These are phyloP conservation scores for Acleris sparsana DNA, from an alignment of 2,888 invertebrate species.

Conservation along the genomic window DNA sequence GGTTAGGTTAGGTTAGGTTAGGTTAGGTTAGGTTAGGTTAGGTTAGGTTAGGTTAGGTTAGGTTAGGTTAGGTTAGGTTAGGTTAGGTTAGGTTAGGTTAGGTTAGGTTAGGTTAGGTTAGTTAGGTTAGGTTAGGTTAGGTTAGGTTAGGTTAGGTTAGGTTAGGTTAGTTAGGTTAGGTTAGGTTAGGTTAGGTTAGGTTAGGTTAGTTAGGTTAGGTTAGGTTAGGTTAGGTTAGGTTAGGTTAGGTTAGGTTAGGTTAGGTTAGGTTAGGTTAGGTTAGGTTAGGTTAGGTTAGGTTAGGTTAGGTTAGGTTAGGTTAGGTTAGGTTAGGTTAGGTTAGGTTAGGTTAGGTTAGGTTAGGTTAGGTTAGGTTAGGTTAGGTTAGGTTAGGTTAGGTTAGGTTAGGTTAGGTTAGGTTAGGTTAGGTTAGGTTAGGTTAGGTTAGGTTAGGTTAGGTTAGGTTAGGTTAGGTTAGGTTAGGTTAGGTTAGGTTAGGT, in stretches of 20 bases:
- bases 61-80: slow-evolving; percentile 26
- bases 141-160: slow-evolving; percentile 13
- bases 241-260: slow-evolving; percentile 34
- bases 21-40: slow-evolving; percentile 26
- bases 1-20: slow-evolving; percentile 27
- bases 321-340: slow-evolving; percentile 19
- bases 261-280: slow-evolving; percentile 34
- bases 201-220: slow-evolving; percentile 36
- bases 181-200: slow-evolving; percentile 36
- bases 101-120: slow-evolving; percentile 25
- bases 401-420: slow-evolving; percentile 36
- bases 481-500: too few species aligned
- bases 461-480: slow-evolving; percentile 36
- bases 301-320: slow-evolving; percentile 16
- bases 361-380: slow-evolving; percentile 36
- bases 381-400: slow-evolving; percentile 35
- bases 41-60: slow-evolving; percentile 25
- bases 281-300: slow-evolving; percentile 34
- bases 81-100: slow-evolving; percentile 26
- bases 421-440: slow-evolving; percentile 35
- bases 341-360: slow-evolving; percentile 35
- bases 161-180: slow-evolving; percentile 35
- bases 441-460: slow-evolving; percentile 35
- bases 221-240: slow-evolving; percentile 37
- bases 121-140: slow-evolving; percentile 26